phyloP scores from a whole-genome alignment of 2,797 vertebrate genomes.

The Falco naumanni region DNA sequence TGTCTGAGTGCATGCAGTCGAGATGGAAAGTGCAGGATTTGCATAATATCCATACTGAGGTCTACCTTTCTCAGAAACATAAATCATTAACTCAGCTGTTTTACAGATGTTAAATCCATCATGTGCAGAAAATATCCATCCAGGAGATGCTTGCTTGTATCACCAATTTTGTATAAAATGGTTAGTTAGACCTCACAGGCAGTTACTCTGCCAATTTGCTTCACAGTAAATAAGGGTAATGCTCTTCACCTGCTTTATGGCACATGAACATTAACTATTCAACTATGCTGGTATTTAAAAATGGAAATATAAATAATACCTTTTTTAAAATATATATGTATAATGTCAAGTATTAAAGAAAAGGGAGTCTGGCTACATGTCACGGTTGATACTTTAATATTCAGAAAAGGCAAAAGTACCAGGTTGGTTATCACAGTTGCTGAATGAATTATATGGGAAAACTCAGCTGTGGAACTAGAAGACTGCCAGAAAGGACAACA shows the following conservation, averaged over 20 bases:
- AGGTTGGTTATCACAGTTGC: conserved; percentile 53
- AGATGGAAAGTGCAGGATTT: background rate
- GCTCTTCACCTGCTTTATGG: background rate
- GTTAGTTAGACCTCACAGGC: background rate
- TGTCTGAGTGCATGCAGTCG: rapidly evolving
- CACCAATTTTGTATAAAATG: background rate
- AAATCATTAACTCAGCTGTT: background rate
- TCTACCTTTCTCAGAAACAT: background rate
- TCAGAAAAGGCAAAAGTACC: conserved; percentile 81
- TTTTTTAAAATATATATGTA: background rate
- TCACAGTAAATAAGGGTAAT: background rate
- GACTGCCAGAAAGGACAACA: conserved; percentile 46
- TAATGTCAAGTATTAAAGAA: background rate
- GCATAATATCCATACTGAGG: background rate
- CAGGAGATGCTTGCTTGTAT: background rate
- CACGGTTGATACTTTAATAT: conserved; percentile 33
- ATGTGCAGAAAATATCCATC: background rate
- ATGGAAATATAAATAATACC: background rate
- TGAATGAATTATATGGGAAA: conserved; percentile 38
- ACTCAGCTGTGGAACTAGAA: conserved; percentile 9
- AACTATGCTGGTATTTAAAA: background rate
- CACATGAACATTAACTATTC: background rate
- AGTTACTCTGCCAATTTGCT: background rate
- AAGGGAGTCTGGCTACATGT: background rate
- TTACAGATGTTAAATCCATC: background rate